Evolutionary conservation across 2,113 vertebrate species (phyloP).

Genomic region (Echinops telfairi): DNA sequence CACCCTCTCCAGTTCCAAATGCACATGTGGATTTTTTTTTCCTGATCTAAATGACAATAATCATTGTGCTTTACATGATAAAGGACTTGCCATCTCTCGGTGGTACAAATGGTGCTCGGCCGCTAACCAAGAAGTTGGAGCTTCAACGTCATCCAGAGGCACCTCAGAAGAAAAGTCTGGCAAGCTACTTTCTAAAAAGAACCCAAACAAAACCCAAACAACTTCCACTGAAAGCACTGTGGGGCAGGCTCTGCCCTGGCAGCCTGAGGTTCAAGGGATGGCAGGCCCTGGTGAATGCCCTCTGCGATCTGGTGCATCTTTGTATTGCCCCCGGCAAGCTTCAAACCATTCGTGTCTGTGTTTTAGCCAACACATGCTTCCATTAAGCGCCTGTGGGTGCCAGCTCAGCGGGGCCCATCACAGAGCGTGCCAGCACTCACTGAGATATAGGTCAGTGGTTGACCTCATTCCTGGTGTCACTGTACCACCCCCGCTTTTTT

Average conservation of each 20-base stretch:
- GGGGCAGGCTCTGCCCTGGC: background rate
- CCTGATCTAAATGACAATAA: background rate
- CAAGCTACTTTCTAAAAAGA: background rate
- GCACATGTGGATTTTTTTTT: background rate
- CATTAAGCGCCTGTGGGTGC: background rate
- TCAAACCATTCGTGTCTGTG: background rate
- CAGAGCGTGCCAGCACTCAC: background rate
- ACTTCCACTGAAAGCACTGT: background rate
- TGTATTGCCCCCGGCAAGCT: background rate
- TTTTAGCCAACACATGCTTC: background rate
- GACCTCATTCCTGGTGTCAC: background rate
- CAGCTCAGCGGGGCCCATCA: rapidly evolving
- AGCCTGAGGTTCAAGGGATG: background rate
- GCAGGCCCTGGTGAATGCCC: background rate
- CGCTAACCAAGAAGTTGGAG: background rate
- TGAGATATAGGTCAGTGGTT: too few species aligned
- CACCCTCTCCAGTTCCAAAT: too few species aligned
- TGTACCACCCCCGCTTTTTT: background rate
- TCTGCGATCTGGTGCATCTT: background rate
- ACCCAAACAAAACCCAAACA: too few species aligned
- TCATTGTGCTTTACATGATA: background rate
- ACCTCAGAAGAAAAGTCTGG: background rate
- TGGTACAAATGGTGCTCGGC: background rate
- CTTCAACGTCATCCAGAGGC: background rate
- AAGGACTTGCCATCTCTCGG: background rate